These are phyloP conservation scores for Liopterus haemorrhoidalis DNA, from an alignment of 2,888 invertebrate genomes.

Conservation along the genomic window DNA sequence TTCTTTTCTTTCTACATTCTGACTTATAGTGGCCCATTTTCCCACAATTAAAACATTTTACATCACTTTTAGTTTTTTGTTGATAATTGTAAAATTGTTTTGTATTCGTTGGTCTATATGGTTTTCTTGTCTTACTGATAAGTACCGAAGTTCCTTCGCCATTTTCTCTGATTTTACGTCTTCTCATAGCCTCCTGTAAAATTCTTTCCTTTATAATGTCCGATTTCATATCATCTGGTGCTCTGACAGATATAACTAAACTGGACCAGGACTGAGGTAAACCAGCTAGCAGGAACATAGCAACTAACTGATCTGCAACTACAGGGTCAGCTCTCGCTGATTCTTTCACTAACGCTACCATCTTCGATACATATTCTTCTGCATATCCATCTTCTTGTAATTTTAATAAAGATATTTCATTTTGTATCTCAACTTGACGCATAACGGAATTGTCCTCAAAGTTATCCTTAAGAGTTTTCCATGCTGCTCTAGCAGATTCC, in stretches of 20 bases:
- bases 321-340: conserved; percentile 1
- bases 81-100: no score
- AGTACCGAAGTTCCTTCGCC: background rate
- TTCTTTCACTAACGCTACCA: background rate
- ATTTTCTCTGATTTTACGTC: conserved; percentile 2
- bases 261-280: background rate
- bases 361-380: conserved; percentile 6
- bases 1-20: background rate
- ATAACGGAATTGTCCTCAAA: conserved; percentile 13
- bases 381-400: background rate
- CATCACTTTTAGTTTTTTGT: no score
- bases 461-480: background rate
- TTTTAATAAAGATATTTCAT: conserved; percentile 4
- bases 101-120: no score
- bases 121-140: no score
- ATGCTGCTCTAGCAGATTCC: background rate
- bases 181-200: conserved; percentile 10
- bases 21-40: background rate
- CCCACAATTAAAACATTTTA: background rate
- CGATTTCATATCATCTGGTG: conserved; percentile 6
- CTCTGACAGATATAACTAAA: conserved; percentile 1
- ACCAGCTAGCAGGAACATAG: conserved; percentile 8
- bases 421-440: conserved; percentile 7
- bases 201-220: conserved; percentile 4
- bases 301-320: conserved; percentile 6